These are phyloP conservation scores for Chrysolina americana DNA, from an alignment of 2,888 invertebrate genomes.

Conservation along the genomic window DNA sequence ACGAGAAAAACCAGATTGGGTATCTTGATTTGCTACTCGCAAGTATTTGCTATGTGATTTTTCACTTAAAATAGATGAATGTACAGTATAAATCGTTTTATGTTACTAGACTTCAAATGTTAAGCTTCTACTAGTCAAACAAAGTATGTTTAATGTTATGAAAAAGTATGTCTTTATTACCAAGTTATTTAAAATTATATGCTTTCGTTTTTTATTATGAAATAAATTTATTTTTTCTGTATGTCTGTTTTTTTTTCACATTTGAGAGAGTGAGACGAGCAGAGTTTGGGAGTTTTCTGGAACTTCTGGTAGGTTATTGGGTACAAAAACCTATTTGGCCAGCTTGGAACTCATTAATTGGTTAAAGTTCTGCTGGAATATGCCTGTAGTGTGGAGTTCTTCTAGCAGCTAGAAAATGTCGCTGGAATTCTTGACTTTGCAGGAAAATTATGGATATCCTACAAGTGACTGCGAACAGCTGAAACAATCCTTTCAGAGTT, in stretches of 20 bases:
- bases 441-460: no score
- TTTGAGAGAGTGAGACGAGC: not conserved
- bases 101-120: conserved; percentile 64
- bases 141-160: conserved; percentile 66
- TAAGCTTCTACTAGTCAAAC: conserved; percentile 67
- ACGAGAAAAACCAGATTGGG: conserved; percentile 39
- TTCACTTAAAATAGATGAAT: conserved; percentile 60
- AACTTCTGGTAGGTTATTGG: no score
- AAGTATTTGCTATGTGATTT: conserved; percentile 66
- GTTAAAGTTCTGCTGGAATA: no score
- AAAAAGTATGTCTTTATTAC: conserved; percentile 65
- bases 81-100: conserved; percentile 66
- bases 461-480: no score
- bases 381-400: no score
- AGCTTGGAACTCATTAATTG: no score
- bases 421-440: no score
- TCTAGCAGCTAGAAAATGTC: no score
- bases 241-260: conserved; percentile 12
- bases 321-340: no score
- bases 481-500: no score
- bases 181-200: conserved; percentile 64
- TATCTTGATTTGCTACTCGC: conserved; percentile 52
- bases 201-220: conserved; percentile 67
- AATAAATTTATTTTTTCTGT: conserved; percentile 69
- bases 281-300: no score